These are phyloP conservation scores for Eudemis profundana DNA, from an alignment of 2,888 invertebrate genomes.

Conservation along the genomic window DNA sequence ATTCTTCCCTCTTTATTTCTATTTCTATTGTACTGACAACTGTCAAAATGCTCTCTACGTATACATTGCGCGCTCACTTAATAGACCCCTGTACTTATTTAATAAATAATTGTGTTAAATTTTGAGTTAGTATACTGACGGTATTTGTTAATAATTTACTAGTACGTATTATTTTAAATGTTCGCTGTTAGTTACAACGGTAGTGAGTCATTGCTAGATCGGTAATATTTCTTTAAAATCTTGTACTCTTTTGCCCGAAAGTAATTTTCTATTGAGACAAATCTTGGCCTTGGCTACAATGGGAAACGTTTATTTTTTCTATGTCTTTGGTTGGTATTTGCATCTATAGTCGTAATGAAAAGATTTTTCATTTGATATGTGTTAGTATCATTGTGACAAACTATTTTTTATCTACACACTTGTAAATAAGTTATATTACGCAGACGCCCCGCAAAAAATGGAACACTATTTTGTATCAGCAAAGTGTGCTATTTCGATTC, in stretches of 20 bases:
- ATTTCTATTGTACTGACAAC: not conserved
- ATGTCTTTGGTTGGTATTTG: no score
- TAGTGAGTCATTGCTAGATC: not conserved
- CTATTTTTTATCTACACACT: no score
- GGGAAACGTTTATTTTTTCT: no score
- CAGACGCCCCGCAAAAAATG: not conserved
- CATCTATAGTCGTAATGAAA: no score
- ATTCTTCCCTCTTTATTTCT: not conserved
- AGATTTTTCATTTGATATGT: no score
- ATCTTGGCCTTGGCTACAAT: no score
- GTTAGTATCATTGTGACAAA: no score
- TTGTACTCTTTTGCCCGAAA: not conserved
- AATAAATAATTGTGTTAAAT: constrained; percentile 18
- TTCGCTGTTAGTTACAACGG: constrained; percentile 9
- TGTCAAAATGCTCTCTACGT: constrained; percentile 12
- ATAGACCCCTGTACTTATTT: constrained; percentile 40
- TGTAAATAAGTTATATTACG: no score
- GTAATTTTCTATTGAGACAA: not conserved
- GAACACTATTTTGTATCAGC: no score
- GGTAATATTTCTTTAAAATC: not conserved
- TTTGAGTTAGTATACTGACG: not conserved
- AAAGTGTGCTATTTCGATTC: no score
- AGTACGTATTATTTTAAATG: constrained; percentile 15
- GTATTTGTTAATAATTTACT: constrained; percentile 19
- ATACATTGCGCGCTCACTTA: constrained; percentile 31